Evolutionary conservation across 1,140 invertebrate species (phyloP).

Genomic region (Atopsyche davidsoni): DNA sequence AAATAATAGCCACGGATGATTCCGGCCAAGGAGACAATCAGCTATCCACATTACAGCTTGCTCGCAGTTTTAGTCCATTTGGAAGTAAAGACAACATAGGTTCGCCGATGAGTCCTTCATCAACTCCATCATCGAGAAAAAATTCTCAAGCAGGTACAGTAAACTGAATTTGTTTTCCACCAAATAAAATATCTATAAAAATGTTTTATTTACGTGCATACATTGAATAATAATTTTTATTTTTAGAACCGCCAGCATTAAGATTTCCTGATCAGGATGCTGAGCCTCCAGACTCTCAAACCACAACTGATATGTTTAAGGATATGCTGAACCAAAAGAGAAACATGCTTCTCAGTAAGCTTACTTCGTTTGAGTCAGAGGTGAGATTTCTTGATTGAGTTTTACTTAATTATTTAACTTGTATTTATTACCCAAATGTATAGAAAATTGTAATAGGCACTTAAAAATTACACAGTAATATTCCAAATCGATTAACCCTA

Average conservation of each 20-base stretch:
- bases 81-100: slow-evolving; percentile 72
- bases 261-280: slow-evolving; percentile 44
- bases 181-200: no score
- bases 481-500: no score
- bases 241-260: slow-evolving; percentile 40
- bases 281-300: slow-evolving; percentile 56
- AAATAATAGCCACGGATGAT: slow-evolving; percentile 40
- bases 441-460: no score
- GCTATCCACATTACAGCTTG: slow-evolving; percentile 22
- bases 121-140: slow-evolving; percentile 42
- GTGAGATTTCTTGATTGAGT: slow-evolving; percentile 62
- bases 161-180: no score
- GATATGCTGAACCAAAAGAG: slow-evolving; percentile 85
- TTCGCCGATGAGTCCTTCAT: slow-evolving; percentile 46
- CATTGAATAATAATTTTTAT: slow-evolving; percentile 1
- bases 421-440: no score
- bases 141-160: slow-evolving; percentile 46
- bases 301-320: slow-evolving; percentile 78
- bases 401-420: no score
- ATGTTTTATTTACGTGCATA: not conserved
- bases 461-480: no score
- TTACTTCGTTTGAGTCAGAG: slow-evolving; percentile 85
- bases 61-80: slow-evolving; percentile 63
- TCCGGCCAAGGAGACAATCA: slow-evolving; percentile 22
- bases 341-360: slow-evolving; percentile 76